These are phyloP conservation scores for Pampus argenteus DNA, from an alignment of 2,797 vertebrate species.

Conservation along the genomic window DNA sequence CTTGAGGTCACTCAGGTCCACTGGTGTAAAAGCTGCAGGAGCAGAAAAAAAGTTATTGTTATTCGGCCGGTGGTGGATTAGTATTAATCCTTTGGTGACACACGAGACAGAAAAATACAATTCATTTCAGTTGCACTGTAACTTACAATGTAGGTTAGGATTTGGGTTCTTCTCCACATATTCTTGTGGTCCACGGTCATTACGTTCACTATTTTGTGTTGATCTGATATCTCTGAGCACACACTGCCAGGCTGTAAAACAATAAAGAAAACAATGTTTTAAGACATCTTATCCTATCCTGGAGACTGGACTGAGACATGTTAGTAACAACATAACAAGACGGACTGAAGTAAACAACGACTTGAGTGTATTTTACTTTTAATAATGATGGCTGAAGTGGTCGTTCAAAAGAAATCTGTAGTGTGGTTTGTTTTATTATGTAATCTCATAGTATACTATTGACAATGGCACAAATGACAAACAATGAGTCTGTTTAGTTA, in stretches of 20 bases:
- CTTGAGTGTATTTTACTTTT: too few relatives aligned
- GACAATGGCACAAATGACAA: not conserved
- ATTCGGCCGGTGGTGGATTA: not conserved
- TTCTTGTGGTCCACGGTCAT: slow-evolving; percentile 94
- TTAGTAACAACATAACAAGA: not conserved
- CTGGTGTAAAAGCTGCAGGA: slow-evolving; percentile 92
- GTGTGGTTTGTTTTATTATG: not conserved
- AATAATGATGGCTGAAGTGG: not conserved
- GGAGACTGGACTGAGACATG: not conserved
- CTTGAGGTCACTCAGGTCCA: slow-evolving; percentile 96
- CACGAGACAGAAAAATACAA: not conserved
- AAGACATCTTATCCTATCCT: not conserved
- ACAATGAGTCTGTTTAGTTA: not conserved
- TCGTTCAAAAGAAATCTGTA: not conserved
- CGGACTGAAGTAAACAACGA: not conserved
- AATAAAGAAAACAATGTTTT: slow-evolving; percentile 1
- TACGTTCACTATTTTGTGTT: slow-evolving; percentile 91
- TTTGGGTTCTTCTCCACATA: slow-evolving; percentile 98
- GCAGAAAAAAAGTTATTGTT: slow-evolving; percentile 25
- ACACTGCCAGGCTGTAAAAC: slow-evolving; percentile 93
- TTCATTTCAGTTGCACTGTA: not conserved
- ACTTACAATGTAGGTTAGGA: slow-evolving; percentile 95
- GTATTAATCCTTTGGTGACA: not conserved
- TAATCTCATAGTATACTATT: not conserved
- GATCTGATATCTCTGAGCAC: slow-evolving; percentile 95